Base-by-base conservation (phyloP, 2,888 invertebrate genomes). In the Saturnia pavonia region DNA sequence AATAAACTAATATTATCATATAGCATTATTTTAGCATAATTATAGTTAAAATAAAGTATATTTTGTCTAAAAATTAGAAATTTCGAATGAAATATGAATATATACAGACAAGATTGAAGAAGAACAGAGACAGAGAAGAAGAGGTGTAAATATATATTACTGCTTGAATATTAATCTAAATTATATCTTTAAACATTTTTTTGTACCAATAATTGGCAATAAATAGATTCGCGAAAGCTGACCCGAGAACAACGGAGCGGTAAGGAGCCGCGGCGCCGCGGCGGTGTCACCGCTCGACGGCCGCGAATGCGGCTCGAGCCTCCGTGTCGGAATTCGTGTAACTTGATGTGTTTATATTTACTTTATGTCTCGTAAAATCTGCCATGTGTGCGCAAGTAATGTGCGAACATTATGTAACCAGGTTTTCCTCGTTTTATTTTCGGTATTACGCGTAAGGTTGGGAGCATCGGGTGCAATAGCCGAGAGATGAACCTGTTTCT, bases 331-430 rank as follows among this genome's bases (percentile, higher is more conserved):
- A 68, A 68, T 54, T 51, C 54, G 22, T 54, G 34, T 68, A 68
- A 68, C 54, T 48, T 68, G 27, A 68, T 40, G 48, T 68, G 68
- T 68, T 68, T 68, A 68, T 65, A 65, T 65, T 65, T 65, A 65
- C 65, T 40, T 65, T 65, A 57, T 57, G 65, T 65, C 65, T 65
- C 65, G 65, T 65, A 65, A 65, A 65, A 40, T 27, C 19, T 65
- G 19, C 65, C 40, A 40, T 34, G n/a, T 65, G 34, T 65, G 9
- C 65, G n/a, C 65, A 65, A 65, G 11, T 57, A 57, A 65, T 65
- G 65, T 65, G 40, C 65, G 65, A 65, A 65, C 40, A 40, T 65
- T 65, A 65, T 65, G 65, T 65, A 65, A 65, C 40, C 1, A 0
- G 65, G 40, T 40, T 40, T 63, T n/a, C 34, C 19, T 19, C 9